phyloP scores from a whole-genome alignment of 2,888 invertebrate genomes.

The Drosophila falleni region DNA sequence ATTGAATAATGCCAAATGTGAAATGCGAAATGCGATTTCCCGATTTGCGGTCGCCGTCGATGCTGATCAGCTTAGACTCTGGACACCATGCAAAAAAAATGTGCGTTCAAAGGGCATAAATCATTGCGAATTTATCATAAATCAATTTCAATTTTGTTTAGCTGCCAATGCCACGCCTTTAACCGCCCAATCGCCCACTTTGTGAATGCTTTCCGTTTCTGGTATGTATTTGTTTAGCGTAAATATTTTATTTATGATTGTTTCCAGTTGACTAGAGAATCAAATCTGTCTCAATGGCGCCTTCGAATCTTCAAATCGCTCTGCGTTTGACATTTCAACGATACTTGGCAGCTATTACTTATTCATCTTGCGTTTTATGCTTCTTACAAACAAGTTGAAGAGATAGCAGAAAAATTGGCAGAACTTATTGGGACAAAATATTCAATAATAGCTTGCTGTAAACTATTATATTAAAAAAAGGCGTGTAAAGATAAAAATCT shows the following conservation, averaged over 20 bases:
- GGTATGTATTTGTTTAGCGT: slow-evolving; percentile 51
- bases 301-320: slow-evolving; percentile 36
- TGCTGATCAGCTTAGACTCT: slow-evolving; percentile 63
- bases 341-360: slow-evolving; percentile 11
- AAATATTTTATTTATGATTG: slow-evolving; percentile 75
- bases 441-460: background rate
- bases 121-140: slow-evolving; percentile 79
- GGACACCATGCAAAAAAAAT: slow-evolving; percentile 62
- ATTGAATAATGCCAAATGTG: slow-evolving; percentile 62
- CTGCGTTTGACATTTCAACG: slow-evolving; percentile 24
- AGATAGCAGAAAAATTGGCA: background rate
- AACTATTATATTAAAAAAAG: background rate
- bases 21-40: slow-evolving; percentile 51
- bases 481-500: background rate
- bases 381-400: background rate
- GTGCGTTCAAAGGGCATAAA: slow-evolving; percentile 74
- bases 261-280: slow-evolving; percentile 72
- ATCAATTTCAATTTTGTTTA: slow-evolving; percentile 74
- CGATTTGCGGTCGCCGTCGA: slow-evolving; percentile 56
- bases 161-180: slow-evolving; percentile 37
- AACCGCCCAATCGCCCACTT: slow-evolving; percentile 17
- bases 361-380: background rate
- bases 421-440: slow-evolving; percentile 5
- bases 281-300: slow-evolving; percentile 52
- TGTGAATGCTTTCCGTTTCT: background rate